A percentile compares a stretch with the other conserved stretches of the same genome.
Conservation (phyloP, 2,113 vertebrate genomes). For the Pontoporia blainvillei region DNA sequence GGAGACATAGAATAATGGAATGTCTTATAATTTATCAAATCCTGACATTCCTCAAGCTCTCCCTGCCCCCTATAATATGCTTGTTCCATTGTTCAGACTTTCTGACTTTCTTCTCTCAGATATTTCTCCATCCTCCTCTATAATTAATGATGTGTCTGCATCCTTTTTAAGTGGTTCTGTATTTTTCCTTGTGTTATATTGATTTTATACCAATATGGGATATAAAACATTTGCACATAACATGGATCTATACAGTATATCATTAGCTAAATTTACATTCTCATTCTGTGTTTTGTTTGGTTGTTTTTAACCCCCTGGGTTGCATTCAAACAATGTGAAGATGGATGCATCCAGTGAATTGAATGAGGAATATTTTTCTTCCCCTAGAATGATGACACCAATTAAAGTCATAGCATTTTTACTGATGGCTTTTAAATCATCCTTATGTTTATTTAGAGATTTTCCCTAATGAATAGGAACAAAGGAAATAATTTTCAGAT, state of each 20-base stretch:
- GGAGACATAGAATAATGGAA: neutral
- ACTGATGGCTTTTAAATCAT: conserved; percentile 45
- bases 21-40: neutral
- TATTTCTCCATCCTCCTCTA: neutral
- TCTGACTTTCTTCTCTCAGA: neutral
- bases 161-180: neutral
- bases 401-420: conserved; percentile 45
- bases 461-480: conserved; percentile 29
- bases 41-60: neutral
- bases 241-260: neutral
- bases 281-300: neutral
- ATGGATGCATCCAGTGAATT: neutral
- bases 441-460: conserved; percentile 50
- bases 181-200: neutral
- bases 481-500: conserved; percentile 51
- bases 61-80: neutral
- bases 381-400: neutral
- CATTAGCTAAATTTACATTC: neutral
- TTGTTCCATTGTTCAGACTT: neutral
- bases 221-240: neutral
- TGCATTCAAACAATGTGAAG: neutral
- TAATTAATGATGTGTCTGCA: neutral
- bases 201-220: neutral
- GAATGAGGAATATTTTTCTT: neutral
- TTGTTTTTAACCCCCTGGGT: neutral